phyloP scores from a whole-genome alignment of 2,888 invertebrate genomes.

The Melinaea menophilus region DNA sequence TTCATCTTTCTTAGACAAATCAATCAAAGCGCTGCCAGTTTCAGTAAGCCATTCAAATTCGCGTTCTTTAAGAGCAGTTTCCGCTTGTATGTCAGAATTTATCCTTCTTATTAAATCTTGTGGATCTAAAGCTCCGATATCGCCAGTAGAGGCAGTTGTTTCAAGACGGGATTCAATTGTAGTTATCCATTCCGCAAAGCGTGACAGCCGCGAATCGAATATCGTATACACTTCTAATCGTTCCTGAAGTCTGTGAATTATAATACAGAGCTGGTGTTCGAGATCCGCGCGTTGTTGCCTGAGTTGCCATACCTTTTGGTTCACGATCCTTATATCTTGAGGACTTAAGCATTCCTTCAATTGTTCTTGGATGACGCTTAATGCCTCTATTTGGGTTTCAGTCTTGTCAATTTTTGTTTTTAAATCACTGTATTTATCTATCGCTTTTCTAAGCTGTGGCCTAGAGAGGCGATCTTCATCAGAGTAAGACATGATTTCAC shows the following conservation, averaged over 20 bases:
- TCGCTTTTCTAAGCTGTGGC: slow-evolving; percentile 79
- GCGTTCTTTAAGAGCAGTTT: slow-evolving; percentile 85
- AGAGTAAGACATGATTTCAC: slow-evolving; percentile 76
- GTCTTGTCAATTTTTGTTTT: slow-evolving; percentile 78
- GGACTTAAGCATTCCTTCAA: slow-evolving; percentile 91
- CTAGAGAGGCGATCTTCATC: slow-evolving; percentile 78
- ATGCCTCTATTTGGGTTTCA: slow-evolving; percentile 81
- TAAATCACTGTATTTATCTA: slow-evolving; percentile 80
- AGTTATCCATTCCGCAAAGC: slow-evolving; percentile 84
- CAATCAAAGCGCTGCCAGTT: slow-evolving; percentile 81
- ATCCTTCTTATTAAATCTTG: slow-evolving; percentile 84
- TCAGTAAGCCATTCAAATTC: slow-evolving; percentile 87
- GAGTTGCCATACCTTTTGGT: slow-evolving; percentile 87
- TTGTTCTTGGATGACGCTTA: slow-evolving; percentile 87
- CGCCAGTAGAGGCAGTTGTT: slow-evolving; percentile 72
- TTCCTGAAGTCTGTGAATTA: slow-evolving; percentile 86
- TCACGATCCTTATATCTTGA: slow-evolving; percentile 87
- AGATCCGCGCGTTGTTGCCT: slow-evolving; percentile 89
- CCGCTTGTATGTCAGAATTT: slow-evolving; percentile 85
- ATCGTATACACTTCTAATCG: slow-evolving; percentile 83
- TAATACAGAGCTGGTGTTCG: slow-evolving; percentile 85
- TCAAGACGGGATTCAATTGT: slow-evolving; percentile 83
- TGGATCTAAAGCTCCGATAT: slow-evolving; percentile 79
- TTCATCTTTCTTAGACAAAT: slow-evolving; percentile 81
- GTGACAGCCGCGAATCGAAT: slow-evolving; percentile 82